These are phyloP conservation scores for Isurus oxyrinchus DNA, from an alignment of 2,113 vertebrate genomes.

Conservation along the genomic window DNA sequence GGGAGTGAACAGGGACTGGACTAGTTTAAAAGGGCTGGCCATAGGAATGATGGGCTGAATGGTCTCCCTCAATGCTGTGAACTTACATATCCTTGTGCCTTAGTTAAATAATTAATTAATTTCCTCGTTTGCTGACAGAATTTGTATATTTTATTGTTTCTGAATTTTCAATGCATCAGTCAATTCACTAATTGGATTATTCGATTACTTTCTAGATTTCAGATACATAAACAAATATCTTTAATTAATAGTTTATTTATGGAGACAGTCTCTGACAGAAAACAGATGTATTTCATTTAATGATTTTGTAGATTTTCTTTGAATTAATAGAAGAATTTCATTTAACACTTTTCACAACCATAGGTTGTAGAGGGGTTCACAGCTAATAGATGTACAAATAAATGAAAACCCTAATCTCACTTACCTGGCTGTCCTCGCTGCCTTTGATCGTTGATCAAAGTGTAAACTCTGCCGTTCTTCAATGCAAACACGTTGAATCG, in stretches of 20 bases:
- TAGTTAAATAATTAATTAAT: neutral
- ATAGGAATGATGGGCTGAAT: neutral
- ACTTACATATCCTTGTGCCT: neutral
- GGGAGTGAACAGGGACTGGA: neutral
- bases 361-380: neutral
- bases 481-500: neutral
- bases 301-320: neutral
- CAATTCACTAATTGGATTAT: neutral
- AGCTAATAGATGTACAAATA: too few species aligned
- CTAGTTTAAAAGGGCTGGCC: neutral
- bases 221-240: neutral
- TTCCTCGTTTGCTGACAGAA: neutral
- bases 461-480: neutral
- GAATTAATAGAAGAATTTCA: neutral
- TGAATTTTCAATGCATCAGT: neutral
- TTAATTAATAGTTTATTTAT: neutral
- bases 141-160: neutral
- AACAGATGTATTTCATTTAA: neutral
- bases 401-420: neutral
- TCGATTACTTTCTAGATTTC: neutral
- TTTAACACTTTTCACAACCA: neutral
- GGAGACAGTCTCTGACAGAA: neutral
- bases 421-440: neutral
- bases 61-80: neutral
- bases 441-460: too few species aligned